Percentiles rank a stretch among this genome's conserved stretches.
Conservation (phyloP, 2,113 vertebrate species). For the Lipophrys pholis region DNA sequence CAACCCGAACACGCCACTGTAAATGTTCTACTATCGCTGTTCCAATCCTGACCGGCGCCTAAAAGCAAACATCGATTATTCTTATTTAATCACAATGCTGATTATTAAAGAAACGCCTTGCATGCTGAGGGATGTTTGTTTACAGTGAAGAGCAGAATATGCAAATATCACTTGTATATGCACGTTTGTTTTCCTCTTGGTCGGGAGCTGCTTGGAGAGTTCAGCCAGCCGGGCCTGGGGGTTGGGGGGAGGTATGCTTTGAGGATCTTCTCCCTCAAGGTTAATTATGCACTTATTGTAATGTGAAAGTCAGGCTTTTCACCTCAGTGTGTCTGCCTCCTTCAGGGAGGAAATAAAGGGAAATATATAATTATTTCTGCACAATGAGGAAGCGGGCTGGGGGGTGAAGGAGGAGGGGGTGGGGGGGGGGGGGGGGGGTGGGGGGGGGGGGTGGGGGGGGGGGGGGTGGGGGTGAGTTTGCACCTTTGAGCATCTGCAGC, state of each 20-base stretch:
- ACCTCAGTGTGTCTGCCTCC: slow-evolving; percentile 51
- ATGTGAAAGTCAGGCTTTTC: slow-evolving; percentile 63
- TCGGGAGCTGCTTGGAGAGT: slow-evolving; percentile 48
- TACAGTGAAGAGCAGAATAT: slow-evolving; percentile 18
- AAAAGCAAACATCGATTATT: slow-evolving; percentile 14
- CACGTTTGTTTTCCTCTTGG: slow-evolving; percentile 16
- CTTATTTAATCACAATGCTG: slow-evolving; percentile 53
- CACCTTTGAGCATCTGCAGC: slow-evolving; percentile 11
- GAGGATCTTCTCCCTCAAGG: slow-evolving; percentile 54
- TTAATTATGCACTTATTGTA: slow-evolving; percentile 74
- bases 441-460: neutral
- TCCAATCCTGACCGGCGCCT: slow-evolving; percentile 1
- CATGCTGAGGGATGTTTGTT: slow-evolving; percentile 18
- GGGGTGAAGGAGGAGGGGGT: slow-evolving; percentile 24
- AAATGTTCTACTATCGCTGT: neutral
- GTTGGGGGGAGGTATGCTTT: slow-evolving; percentile 6
- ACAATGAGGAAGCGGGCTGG: neutral
- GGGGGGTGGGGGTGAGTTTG: slow-evolving; percentile 36
- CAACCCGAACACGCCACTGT: too few relatives aligned
- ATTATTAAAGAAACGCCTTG: slow-evolving; percentile 51
- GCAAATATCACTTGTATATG: slow-evolving; percentile 42
- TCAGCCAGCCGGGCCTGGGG: slow-evolving; percentile 5
- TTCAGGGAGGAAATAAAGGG: slow-evolving; percentile 35
- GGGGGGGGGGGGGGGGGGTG: too few relatives aligned
- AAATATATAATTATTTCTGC: slow-evolving; percentile 45